These are phyloP conservation scores for Buceros bicornis DNA, from an alignment of 2,797 vertebrate genomes.

Conservation along the genomic window DNA sequence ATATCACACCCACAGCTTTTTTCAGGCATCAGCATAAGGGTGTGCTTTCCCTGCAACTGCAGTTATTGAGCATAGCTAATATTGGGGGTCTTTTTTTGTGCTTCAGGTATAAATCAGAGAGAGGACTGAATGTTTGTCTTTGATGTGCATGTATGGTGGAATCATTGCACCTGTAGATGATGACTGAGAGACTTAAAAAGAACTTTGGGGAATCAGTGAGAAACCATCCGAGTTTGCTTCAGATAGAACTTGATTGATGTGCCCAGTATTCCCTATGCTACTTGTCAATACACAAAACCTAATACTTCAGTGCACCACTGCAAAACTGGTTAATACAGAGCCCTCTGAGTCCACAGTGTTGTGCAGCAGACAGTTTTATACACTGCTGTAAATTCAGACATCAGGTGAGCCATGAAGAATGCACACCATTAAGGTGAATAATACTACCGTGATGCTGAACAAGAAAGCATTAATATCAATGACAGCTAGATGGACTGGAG, in stretches of 20 bases:
- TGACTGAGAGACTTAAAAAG: not conserved
- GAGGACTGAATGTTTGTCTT: not conserved
- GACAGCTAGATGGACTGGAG: not conserved
- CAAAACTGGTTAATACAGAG: not conserved
- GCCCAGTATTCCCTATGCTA: not conserved
- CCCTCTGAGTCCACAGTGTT: not conserved
- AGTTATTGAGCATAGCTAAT: not conserved
- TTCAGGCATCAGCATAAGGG: not conserved
- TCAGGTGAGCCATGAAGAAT: not conserved
- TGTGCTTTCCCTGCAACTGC: not conserved
- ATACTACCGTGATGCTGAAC: not conserved
- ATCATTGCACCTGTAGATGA: not conserved
- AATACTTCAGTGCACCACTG: not conserved
- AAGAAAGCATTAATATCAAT: not conserved
- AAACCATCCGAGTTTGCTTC: not conserved
- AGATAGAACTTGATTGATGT: not conserved
- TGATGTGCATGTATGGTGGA: fast-evolving
- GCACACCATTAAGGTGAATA: not conserved
- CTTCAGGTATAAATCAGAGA: not conserved
- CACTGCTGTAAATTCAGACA: not conserved
- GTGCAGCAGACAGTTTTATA: not conserved
- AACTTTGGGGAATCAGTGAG: not conserved
- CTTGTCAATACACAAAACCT: not conserved
- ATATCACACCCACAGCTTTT: not conserved
- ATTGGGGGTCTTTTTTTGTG: not conserved